Percentiles rank a stretch among this genome's conserved stretches.
Evolutionary conservation across 2,888 invertebrate species (phyloP).

Genomic region (Drosophila robusta): DNA sequence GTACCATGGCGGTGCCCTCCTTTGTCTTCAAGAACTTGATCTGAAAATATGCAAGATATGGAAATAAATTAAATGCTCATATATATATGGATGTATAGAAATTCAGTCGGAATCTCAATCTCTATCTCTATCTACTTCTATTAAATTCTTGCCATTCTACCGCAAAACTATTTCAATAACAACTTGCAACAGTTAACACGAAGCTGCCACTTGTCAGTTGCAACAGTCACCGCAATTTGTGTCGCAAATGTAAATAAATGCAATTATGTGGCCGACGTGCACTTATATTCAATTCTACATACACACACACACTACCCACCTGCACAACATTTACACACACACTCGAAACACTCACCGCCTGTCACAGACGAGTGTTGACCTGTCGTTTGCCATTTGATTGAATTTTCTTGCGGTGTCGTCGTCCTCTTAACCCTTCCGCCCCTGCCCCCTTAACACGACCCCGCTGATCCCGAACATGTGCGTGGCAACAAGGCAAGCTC

Average conservation of each 20-base stretch:
- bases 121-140: neutral
- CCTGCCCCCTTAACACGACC: neutral
- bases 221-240: conserved; percentile 56
- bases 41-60: conserved; percentile 76
- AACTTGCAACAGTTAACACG: neutral
- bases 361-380: conserved; percentile 50
- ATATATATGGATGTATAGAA: no score
- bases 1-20: conserved; percentile 99
- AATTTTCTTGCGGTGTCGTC: conserved; percentile 49
- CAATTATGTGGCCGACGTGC: conserved; percentile 50
- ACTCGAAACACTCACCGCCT: conserved; percentile 20
- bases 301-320: conserved; percentile 6
- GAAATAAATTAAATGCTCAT: neutral
- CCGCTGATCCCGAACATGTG: conserved; percentile 17
- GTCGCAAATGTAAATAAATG: conserved; percentile 61
- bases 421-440: neutral
- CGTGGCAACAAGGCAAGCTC: neutral
- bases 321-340: conserved; percentile 3
- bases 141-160: neutral
- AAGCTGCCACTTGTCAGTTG: conserved; percentile 32
- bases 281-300: conserved; percentile 32
- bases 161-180: conserved; percentile 12
- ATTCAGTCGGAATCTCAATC: no score
- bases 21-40: conserved; percentile 99
- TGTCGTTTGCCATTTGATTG: conserved; percentile 54